Percentiles rank a stretch among this genome's conserved stretches.
These are phyloP conservation scores for Rhizoglyphus robini DNA, from an alignment of 1,140 invertebrate genomes.

Conservation along the genomic window DNA sequence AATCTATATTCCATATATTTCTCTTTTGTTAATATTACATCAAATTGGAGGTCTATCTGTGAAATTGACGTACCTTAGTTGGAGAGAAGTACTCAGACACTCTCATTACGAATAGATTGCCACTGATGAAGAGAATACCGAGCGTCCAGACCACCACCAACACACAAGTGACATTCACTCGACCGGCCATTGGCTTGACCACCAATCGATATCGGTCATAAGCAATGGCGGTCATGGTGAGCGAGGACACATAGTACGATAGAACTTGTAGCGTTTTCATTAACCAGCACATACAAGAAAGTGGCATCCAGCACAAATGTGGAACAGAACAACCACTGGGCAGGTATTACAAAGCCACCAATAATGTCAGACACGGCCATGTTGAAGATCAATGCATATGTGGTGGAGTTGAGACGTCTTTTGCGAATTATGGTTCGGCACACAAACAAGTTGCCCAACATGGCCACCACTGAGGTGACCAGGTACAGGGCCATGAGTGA, in stretches of 20 bases:
- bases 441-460: slow-evolving; percentile 33
- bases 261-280: slow-evolving; percentile 10
- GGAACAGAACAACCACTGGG: slow-evolving; percentile 15
- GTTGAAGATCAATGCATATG: slow-evolving; percentile 73
- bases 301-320: neutral
- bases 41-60: no score
- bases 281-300: neutral
- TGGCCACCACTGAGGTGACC: slow-evolving; percentile 16
- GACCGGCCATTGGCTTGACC: slow-evolving; percentile 36
- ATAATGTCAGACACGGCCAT: slow-evolving; percentile 56
- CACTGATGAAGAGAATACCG: slow-evolving; percentile 37
- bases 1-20: no score
- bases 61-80: slow-evolving; percentile 25
- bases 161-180: slow-evolving; percentile 33
- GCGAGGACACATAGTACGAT: slow-evolving; percentile 38
- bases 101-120: slow-evolving; percentile 36
- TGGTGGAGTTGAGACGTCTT: slow-evolving; percentile 44
- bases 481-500: no score
- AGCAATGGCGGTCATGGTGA: slow-evolving; percentile 42
- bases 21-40: no score
- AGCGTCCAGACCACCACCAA: slow-evolving; percentile 38
- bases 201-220: slow-evolving; percentile 40
- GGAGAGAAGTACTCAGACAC: slow-evolving; percentile 26
- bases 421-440: slow-evolving; percentile 31
- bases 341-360: slow-evolving; percentile 7